Conservation (phyloP, 2,797 vertebrate genomes). For the Salmo trutta region DNA sequence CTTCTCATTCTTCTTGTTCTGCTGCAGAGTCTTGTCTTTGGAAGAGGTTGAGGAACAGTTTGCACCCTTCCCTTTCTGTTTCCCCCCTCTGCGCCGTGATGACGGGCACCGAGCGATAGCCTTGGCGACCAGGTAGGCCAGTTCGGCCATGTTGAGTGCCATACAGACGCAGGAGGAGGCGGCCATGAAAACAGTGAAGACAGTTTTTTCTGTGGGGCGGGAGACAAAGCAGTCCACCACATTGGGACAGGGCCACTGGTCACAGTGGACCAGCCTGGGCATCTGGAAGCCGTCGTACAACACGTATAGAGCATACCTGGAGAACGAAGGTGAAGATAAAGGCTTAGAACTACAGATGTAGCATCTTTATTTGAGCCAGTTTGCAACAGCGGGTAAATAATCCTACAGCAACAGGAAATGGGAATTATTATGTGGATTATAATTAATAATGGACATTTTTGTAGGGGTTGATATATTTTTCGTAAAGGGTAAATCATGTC, state of each 20-base stretch:
- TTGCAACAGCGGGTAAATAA: too few species aligned
- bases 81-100: not conserved
- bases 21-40: constrained; percentile 45
- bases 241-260: constrained; percentile 77
- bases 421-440: too few species aligned
- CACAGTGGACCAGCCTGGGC: constrained; percentile 72
- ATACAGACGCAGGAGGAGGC: constrained; percentile 71
- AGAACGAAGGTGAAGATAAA: not conserved
- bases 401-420: too few species aligned
- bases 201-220: constrained; percentile 75
- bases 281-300: constrained; percentile 75
- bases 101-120: constrained; percentile 52
- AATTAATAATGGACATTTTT: too few species aligned
- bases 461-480: too few species aligned
- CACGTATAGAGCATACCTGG: constrained; percentile 69
- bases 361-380: too few species aligned
- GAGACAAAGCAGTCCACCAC: constrained; percentile 78
- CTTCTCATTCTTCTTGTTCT: constrained; percentile 53
- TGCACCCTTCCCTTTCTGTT: constrained; percentile 6
- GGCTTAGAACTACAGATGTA: too few species aligned
- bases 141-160: constrained; percentile 74
- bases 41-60: constrained; percentile 7
- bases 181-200: constrained; percentile 79
- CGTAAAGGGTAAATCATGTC: too few species aligned
- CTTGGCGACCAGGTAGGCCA: constrained; percentile 70